Evolutionary conservation across 1,140 invertebrate genomes (phyloP).

Genomic region (Lordiphosa collinella): DNA sequence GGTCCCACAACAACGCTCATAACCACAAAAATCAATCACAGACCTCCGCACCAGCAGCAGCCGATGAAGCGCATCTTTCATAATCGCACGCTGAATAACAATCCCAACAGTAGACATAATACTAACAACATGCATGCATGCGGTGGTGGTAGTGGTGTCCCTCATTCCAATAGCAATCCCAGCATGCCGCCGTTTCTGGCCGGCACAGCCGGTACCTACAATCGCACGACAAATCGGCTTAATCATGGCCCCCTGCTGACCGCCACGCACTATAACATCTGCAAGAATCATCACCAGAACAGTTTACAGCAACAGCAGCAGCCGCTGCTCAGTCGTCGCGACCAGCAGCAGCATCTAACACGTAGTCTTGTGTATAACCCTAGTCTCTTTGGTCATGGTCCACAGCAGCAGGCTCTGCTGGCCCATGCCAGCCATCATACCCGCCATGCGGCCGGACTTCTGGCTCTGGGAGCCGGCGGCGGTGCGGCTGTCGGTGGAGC

Average conservation of each 20-base stretch:
- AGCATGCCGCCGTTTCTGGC: constrained; percentile 57
- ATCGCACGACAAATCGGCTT: constrained; percentile 65
- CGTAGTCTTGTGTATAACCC: constrained; percentile 62
- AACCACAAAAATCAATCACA: constrained; percentile 25
- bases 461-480: constrained; percentile 34
- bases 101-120: constrained; percentile 72
- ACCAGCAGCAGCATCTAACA: constrained; percentile 44
- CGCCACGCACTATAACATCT: constrained; percentile 68
- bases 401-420: constrained; percentile 34
- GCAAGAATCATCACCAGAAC: constrained; percentile 63
- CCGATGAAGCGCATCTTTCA: constrained; percentile 55
- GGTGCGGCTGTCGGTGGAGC: constrained; percentile 17
- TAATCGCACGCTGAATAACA: constrained; percentile 65
- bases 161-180: constrained; percentile 43
- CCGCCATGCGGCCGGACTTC: constrained; percentile 21
- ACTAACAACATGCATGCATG: constrained; percentile 68
- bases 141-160: constrained; percentile 28
- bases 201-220: constrained; percentile 62
- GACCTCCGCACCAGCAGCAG: constrained; percentile 3
- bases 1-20: constrained; percentile 50
- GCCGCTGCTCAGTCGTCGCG: constrained; percentile 29
- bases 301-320: constrained; percentile 31
- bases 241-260: constrained; percentile 69
- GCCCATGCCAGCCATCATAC: constrained; percentile 23
- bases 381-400: constrained; percentile 43